Conservation (phyloP, 2,888 invertebrate genomes). For the Galeruca laticollis region DNA sequence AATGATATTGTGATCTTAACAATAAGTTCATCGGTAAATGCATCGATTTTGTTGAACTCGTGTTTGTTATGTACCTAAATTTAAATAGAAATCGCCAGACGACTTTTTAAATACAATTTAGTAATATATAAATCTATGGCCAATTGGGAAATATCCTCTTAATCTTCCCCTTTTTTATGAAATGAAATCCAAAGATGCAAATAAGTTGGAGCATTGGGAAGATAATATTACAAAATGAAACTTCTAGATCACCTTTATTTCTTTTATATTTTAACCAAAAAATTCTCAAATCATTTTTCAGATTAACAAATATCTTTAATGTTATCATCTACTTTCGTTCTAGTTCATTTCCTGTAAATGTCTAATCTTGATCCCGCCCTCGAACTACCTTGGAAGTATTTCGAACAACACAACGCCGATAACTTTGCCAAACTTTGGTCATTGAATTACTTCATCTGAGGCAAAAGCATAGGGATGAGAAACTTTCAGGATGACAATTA, state of each 20-base stretch:
- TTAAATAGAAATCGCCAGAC: no score
- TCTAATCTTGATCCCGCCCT: slow-evolving; percentile 43
- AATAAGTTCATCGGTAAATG: no score
- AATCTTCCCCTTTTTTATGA: no score
- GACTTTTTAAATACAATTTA: no score
- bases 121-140: no score
- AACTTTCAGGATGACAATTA: slow-evolving; percentile 56
- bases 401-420: slow-evolving; percentile 37
- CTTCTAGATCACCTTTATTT: background rate
- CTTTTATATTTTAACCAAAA: background rate
- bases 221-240: no score
- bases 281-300: background rate
- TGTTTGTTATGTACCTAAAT: no score
- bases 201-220: no score
- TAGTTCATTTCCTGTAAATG: slow-evolving; percentile 45
- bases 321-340: background rate
- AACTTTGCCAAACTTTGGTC: slow-evolving; percentile 56
- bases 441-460: slow-evolving; percentile 55
- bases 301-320: background rate
- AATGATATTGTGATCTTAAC: no score
- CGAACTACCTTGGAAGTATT: slow-evolving; percentile 40
- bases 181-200: no score
- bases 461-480: slow-evolving; percentile 46
- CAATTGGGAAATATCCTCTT: no score
- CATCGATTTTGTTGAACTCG: no score